phyloP scores from a whole-genome alignment of 92 coral and sea anemone species.

The Paragorgia papillata region DNA sequence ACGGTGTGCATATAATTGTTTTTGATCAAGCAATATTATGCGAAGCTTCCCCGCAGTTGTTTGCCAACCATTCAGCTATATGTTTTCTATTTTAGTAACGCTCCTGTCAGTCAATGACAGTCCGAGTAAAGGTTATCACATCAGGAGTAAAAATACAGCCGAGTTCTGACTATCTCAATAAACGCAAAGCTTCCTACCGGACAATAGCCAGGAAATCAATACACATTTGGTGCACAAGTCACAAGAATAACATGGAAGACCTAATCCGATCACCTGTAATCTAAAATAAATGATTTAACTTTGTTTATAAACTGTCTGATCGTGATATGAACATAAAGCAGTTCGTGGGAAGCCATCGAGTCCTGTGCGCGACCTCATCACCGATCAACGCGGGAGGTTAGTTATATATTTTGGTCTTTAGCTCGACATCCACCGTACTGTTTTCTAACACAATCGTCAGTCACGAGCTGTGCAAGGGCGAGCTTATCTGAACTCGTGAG shows the following conservation, averaged over 20 bases:
- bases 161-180: neutral
- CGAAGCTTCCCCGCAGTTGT: conserved; percentile 30
- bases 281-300: conserved; percentile 46
- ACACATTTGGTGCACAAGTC: conserved; percentile 43
- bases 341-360: conserved; percentile 28
- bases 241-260: conserved; percentile 34
- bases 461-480: neutral
- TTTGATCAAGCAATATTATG: no score
- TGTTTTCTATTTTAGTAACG: neutral
- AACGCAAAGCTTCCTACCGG: conserved; percentile 25
- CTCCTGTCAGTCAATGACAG: neutral
- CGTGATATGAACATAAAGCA: conserved; percentile 36
- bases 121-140: conserved; percentile 4
- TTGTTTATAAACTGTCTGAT: conserved; percentile 50
- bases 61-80: neutral
- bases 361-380: conserved; percentile 3
- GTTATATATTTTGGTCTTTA: conserved; percentile 41
- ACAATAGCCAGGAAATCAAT: conserved; percentile 44
- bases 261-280: conserved; percentile 46
- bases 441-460: conserved; percentile 19
- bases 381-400: conserved; percentile 40
- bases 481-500: neutral
- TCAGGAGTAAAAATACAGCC: conserved; percentile 10
- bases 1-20: no score
- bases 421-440: conserved; percentile 9